A percentile compares a stretch with the other conserved stretches of the same genome.
Evolutionary conservation across 1,140 invertebrate species (phyloP).

Genomic region (Lepidurus couesii): DNA sequence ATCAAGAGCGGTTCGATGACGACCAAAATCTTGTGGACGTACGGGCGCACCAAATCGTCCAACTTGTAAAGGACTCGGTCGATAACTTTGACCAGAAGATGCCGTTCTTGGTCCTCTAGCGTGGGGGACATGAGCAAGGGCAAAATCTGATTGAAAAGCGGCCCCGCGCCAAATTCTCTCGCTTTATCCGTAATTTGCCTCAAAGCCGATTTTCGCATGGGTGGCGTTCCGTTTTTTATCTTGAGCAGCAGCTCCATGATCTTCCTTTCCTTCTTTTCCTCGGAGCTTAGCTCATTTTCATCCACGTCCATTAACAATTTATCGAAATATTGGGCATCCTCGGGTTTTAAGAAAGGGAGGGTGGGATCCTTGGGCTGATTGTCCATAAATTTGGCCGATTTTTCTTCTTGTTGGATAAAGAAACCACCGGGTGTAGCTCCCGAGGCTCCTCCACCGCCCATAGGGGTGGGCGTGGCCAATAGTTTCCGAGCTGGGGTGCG

Average conservation of each 20-base stretch:
- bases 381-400: conserved; percentile 81
- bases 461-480: conserved; percentile 94
- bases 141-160: conserved; percentile 97
- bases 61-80: conserved; percentile 97
- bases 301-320: conserved; percentile 94
- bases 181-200: conserved; percentile 98
- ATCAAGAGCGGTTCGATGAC: conserved; percentile 98
- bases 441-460: conserved; percentile 56
- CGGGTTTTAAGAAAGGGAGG: conserved; percentile 97
- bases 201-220: conserved; percentile 96
- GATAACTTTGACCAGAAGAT: conserved; percentile 99
- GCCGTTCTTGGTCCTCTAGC: conserved; percentile 96
- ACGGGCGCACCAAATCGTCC: conserved; percentile 96
- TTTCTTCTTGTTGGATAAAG: conserved; percentile 87
- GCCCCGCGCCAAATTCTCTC: conserved; percentile 94
- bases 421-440: conserved; percentile 78
- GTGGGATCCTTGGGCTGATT: conserved; percentile 93
- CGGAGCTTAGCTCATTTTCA: conserved; percentile 88
- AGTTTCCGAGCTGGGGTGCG: conserved; percentile 94
- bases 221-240: conserved; percentile 99
- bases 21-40: conserved; percentile 98
- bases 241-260: conserved; percentile 98
- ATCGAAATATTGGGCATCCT: conserved; percentile 99
- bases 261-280: conserved; percentile 96
- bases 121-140: conserved; percentile 99